Evolutionary conservation across 1,140 invertebrate genomes (phyloP).

Genomic region (Apis mellifera): Amel_HAv3.1 CM009932.2:8599001-8599500

Average conservation of each 20-base stretch:
- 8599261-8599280: not conserved
- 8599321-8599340: too few species aligned
- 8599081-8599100: conserved; percentile 39
- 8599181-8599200: not conserved
- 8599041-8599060: conserved; percentile 48
- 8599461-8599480: not conserved
- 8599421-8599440: not conserved
- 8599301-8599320: too few species aligned
- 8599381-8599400: not conserved
- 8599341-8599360: not conserved
- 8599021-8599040: conserved; percentile 56
- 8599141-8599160: conserved; percentile 2
- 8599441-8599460: not conserved
- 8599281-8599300: not conserved
- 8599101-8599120: not conserved
- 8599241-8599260: not conserved
- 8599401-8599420: not conserved
- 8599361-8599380: not conserved
- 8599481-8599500: not conserved
- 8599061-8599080: conserved; percentile 56
- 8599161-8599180: not conserved
- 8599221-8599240: not conserved
- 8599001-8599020: conserved; percentile 35
- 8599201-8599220: not conserved
- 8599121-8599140: not conserved